These are phyloP conservation scores for Cryptocephalus primarius DNA, from an alignment of 2,888 invertebrate genomes.

Conservation along the genomic window DNA sequence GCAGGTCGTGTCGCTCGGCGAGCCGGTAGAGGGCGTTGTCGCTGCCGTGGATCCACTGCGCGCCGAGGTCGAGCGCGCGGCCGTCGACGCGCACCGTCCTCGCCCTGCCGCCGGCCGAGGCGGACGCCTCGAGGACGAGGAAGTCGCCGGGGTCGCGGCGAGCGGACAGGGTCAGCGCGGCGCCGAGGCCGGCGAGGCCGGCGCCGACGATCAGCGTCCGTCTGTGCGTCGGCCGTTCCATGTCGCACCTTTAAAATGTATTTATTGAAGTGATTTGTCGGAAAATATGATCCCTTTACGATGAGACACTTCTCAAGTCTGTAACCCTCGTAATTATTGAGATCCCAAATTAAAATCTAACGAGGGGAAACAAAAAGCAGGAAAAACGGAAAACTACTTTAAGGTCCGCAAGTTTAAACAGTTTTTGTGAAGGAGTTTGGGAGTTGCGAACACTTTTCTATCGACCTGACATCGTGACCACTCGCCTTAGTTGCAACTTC, in stretches of 20 bases:
- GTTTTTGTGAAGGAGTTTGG: too few relatives aligned
- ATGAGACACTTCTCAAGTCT: not conserved
- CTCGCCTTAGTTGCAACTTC: too few relatives aligned
- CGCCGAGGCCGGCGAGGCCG: constrained; percentile 49
- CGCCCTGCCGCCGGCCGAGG: constrained; percentile 45
- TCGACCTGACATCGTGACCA: too few relatives aligned
- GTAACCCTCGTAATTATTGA: too few relatives aligned
- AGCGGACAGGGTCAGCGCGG: constrained; percentile 38
- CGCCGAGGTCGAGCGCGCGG: constrained; percentile 45
- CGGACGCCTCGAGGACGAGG: constrained; percentile 45
- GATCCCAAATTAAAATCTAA: too few relatives aligned
- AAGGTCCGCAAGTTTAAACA: too few relatives aligned
- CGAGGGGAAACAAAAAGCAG: too few relatives aligned
- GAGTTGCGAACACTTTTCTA: too few relatives aligned
- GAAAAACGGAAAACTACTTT: too few relatives aligned
- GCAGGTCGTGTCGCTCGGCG: constrained; percentile 36
- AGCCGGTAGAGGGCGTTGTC: constrained; percentile 42
- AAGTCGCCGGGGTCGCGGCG: constrained; percentile 37
- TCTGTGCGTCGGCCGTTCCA: not conserved
- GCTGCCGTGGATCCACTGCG: constrained; percentile 54
- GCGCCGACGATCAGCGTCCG: constrained; percentile 46
- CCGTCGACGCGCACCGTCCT: constrained; percentile 34
- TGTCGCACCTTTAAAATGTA: too few relatives aligned
- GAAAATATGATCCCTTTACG: too few relatives aligned
- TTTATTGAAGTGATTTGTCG: too few relatives aligned